Evolutionary conservation across 2,888 invertebrate genomes (phyloP), one percentile per base, ranked within the genome.

Genomic region (Invenusta paracnida): DNA sequence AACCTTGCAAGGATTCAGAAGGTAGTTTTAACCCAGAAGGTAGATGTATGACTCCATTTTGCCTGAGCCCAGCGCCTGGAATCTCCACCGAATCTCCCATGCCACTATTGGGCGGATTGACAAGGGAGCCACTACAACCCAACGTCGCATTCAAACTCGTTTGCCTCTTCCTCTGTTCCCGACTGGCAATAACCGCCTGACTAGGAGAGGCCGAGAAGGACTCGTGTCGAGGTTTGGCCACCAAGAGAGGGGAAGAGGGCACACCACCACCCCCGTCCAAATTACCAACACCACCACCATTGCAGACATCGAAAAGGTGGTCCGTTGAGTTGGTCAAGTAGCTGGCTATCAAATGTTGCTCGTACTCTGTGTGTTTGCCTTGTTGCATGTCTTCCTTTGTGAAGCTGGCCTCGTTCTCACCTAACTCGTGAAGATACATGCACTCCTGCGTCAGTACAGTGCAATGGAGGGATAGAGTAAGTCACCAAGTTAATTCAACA

Each of bases 401-500:
- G 92, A 96, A 96, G 91, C 95, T 96, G 88, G 96, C 96, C 90
- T 95, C 95, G 88, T 95, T 94, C 92, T 96, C 96, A 86, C 96
- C 99, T 92, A 97, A 94, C 92, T 99, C 98, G 93, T 99, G 99
- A 90, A 99, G 94, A 93, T 99, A 99, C 98, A 99, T 99, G 93
- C 99, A 99, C 93, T 99, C 98, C 93, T 95, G 94, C 93, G 99
- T 99, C 86, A n/a, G n/a, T n/a, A n/a, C n/a, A n/a, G 97, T 97
- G n/a, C n/a, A n/a, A n/a, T n/a, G n/a, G n/a, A n/a, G n/a, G n/a
- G n/a, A n/a, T n/a, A n/a, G n/a, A n/a, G n/a, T n/a, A n/a, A n/a
- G n/a, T n/a, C n/a, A n/a, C n/a, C n/a, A n/a, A n/a, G n/a, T n/a
- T n/a, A n/a, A n/a, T n/a, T n/a, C n/a, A n/a, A n/a, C n/a, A n/a